A percentile compares a stretch with the other conserved stretches of the same genome.
phyloP scores from a whole-genome alignment of 2,888 invertebrate species.

The Caenorhabditis wallacei region DNA sequence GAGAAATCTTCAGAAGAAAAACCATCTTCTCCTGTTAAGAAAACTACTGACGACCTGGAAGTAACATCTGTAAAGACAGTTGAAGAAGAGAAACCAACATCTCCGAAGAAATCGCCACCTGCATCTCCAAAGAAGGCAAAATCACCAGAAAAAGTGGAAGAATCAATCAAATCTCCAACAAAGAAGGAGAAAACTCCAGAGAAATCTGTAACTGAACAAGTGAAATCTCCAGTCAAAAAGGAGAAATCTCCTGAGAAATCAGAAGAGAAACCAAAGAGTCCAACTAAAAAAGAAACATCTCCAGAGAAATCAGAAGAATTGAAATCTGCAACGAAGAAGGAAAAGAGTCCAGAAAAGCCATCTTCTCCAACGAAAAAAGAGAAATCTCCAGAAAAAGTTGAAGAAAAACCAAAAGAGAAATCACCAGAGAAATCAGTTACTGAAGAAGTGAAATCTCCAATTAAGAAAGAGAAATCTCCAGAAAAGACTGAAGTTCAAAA shows the following conservation, averaged over 20 bases:
- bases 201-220: conserved; percentile 19
- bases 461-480: conserved; percentile 19
- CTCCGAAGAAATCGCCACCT: conserved; percentile 43
- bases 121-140: conserved; percentile 48
- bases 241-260: conserved; percentile 30
- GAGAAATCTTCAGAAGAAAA: conserved; percentile 13
- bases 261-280: conserved; percentile 9
- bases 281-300: conserved; percentile 47
- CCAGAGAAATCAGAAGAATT: conserved; percentile 24
- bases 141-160: conserved; percentile 42
- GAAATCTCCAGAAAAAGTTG: conserved; percentile 19
- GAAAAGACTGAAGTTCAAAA: conserved; percentile 10
- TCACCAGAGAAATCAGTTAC: conserved; percentile 18
- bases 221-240: conserved; percentile 35
- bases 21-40: background rate
- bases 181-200: conserved; percentile 52
- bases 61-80: background rate
- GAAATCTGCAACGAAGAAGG: no score
- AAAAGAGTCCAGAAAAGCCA: conserved; percentile 27
- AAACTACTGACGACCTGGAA: background rate
- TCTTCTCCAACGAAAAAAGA: conserved; percentile 49
- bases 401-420: conserved; percentile 3
- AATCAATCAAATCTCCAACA: conserved; percentile 37
- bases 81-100: conserved; percentile 10
- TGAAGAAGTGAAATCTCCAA: conserved; percentile 17